These are phyloP conservation scores for Nemurella pictetii DNA, from an alignment of 2,888 invertebrate genomes.

Conservation along the genomic window DNA sequence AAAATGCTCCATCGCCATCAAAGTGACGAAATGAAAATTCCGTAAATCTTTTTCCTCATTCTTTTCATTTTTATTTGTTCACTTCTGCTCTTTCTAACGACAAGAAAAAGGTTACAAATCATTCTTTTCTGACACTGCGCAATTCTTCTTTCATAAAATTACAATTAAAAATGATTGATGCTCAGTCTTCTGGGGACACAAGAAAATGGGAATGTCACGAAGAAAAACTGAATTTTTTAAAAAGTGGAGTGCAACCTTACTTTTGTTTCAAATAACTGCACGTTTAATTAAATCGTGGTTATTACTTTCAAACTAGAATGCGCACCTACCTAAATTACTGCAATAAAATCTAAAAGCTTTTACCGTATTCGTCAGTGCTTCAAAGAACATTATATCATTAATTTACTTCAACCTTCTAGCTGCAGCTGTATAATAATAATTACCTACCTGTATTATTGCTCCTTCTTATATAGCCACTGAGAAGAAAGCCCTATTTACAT, in stretches of 20 bases:
- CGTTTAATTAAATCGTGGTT: not conserved
- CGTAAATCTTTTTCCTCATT: constrained; percentile 5
- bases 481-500: not conserved
- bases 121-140: constrained; percentile 3
- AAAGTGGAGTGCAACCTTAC: not conserved
- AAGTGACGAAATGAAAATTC: constrained; percentile 13
- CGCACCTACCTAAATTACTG: not conserved
- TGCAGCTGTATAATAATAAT: not conserved
- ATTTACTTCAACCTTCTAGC: no score
- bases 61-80: not conserved
- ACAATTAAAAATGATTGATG: constrained; percentile 18
- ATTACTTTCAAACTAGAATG: not conserved
- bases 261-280: not conserved
- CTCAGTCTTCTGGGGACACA: not conserved
- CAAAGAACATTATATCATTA: no score
- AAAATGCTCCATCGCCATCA: not conserved
- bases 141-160: not conserved
- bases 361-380: no score
- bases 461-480: not conserved
- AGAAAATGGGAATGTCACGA: not conserved
- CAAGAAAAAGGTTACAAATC: constrained; percentile 11
- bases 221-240: not conserved
- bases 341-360: not conserved
- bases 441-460: not conserved
- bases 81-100: not conserved